Evolutionary conservation across 2,888 invertebrate species (phyloP).

Genomic region (Scaptomyza polygonia): DNA sequence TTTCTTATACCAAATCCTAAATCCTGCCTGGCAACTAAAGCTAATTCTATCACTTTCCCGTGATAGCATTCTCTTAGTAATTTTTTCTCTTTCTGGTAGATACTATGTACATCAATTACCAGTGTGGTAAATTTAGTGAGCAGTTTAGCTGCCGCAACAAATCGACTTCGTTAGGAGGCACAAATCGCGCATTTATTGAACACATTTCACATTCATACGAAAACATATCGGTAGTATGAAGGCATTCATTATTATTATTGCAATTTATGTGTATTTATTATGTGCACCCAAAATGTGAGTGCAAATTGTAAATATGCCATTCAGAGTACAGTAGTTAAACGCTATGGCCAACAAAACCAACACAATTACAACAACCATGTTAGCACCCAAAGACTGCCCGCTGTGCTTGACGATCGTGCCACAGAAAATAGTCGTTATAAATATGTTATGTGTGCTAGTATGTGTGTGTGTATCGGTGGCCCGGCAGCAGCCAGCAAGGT

Average conservation of each 20-base stretch:
- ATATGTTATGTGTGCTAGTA: constrained; percentile 5
- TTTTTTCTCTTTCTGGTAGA: constrained; percentile 4
- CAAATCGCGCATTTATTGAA: constrained; percentile 69
- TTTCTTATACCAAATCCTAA: too few species aligned
- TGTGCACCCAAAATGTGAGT: constrained; percentile 52
- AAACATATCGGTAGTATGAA: not conserved
- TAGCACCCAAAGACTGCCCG: constrained; percentile 52
- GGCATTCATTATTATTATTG: constrained; percentile 13
- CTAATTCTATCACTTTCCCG: not conserved
- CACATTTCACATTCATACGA: constrained; percentile 47
- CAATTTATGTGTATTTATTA: constrained; percentile 68
- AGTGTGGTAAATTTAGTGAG: constrained; percentile 57
- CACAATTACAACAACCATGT: constrained; percentile 27
- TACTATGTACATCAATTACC: constrained; percentile 63
- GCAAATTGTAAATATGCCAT: constrained; percentile 70
- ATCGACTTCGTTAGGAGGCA: constrained; percentile 71
- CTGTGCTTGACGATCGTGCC: constrained; percentile 61
- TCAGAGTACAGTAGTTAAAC: constrained; percentile 70
- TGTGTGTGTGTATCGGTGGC: too few species aligned
- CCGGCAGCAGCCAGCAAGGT: constrained; percentile 14
- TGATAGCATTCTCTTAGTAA: not conserved
- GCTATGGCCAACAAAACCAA: constrained; percentile 46
- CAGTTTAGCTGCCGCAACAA: constrained; percentile 65
- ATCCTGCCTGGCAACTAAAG: not conserved
- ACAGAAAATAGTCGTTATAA: constrained; percentile 53